phyloP scores from a whole-genome alignment of 2,888 invertebrate species.

The Stenolophus ochropezus region DNA sequence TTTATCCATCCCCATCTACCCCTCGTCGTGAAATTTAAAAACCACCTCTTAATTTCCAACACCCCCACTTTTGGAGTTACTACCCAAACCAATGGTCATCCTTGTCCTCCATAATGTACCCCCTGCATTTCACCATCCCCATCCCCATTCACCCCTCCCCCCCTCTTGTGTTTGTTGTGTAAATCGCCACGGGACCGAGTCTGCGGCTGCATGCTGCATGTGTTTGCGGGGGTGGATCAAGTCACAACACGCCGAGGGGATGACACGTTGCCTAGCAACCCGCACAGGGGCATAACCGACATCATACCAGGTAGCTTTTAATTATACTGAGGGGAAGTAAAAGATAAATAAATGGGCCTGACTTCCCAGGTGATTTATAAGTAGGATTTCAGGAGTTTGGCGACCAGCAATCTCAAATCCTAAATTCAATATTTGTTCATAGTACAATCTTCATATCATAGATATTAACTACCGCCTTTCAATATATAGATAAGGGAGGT shows the following conservation, averaged over 20 bases:
- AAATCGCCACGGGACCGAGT: neutral
- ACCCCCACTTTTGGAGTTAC: no score
- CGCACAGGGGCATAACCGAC: neutral
- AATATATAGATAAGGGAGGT: no score
- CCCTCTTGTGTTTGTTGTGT: conserved; percentile 22
- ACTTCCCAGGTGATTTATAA: neutral
- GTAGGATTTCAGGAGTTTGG: no score
- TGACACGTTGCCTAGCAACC: conserved; percentile 4
- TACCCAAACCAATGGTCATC: neutral
- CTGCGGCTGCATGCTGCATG: neutral
- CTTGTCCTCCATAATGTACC: neutral
- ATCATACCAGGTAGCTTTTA: neutral
- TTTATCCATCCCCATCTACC: no score
- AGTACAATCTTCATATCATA: no score
- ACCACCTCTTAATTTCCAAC: no score
- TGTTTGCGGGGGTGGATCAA: conserved; percentile 14
- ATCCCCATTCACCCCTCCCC: neutral
- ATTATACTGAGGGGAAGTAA: neutral
- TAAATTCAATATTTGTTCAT: no score
- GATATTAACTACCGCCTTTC: no score
- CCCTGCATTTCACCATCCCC: neutral
- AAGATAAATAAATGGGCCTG: neutral
- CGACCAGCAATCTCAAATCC: no score
- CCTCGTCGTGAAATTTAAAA: no score
- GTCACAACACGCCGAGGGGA: neutral